Percentiles rank a stretch among this genome's conserved stretches.
These are phyloP conservation scores for Sebastes glaucus DNA, from an alignment of 2,797 vertebrate species.

Conservation along the genomic window DNA sequence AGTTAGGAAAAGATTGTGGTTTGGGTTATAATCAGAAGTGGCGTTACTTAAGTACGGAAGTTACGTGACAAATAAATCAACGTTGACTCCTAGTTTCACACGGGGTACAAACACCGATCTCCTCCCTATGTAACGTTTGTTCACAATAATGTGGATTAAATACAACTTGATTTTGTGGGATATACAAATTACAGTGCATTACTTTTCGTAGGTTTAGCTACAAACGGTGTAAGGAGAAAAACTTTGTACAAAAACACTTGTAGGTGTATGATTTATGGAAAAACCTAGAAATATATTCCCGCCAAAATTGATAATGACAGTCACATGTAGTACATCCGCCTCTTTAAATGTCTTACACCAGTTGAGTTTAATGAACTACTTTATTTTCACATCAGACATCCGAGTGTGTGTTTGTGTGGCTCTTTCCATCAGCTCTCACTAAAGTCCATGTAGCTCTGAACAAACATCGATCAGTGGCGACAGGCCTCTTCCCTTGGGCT, in stretches of 20 bases:
- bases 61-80: no score
- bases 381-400: not conserved
- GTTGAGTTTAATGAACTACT: not conserved
- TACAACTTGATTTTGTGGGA: fast-evolving
- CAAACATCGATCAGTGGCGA: constrained; percentile 72
- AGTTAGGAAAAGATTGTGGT: no score
- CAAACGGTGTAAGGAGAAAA: not conserved
- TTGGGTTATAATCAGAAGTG: no score
- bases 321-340: not conserved
- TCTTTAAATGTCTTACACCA: not conserved
- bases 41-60: no score
- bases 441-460: constrained; percentile 51
- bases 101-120: no score
- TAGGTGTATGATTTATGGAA: not conserved
- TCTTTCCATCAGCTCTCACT: constrained; percentile 52
- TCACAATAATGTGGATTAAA: no score
- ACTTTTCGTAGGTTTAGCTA: fast-evolving
- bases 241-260: not conserved
- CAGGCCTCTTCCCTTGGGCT: constrained; percentile 54
- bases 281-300: not conserved
- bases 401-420: not conserved
- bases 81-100: no score
- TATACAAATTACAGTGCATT: no score
- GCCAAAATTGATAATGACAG: not conserved
- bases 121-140: no score